Percentiles rank a stretch among this genome's conserved stretches.
Evolutionary conservation across 2,888 invertebrate species (phyloP).

Genomic region (Tipula helvola): DNA sequence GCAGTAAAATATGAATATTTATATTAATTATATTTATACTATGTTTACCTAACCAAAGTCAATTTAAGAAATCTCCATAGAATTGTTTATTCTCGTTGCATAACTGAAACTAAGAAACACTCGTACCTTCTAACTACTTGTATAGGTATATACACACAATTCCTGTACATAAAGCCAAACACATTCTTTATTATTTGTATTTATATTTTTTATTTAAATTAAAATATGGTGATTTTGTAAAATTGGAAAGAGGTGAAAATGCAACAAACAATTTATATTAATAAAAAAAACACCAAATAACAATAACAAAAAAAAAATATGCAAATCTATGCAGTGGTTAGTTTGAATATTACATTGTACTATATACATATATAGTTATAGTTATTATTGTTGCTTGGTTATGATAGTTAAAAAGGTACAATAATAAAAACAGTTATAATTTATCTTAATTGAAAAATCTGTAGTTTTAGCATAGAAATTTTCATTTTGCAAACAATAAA

Average conservation of each 20-base stretch:
- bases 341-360: neutral
- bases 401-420: neutral
- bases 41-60: neutral
- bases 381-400: neutral
- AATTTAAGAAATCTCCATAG: neutral
- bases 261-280: neutral
- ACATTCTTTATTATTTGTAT: neutral
- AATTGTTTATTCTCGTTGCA: neutral
- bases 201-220: neutral
- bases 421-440: neutral
- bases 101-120: neutral
- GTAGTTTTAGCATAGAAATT: neutral
- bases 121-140: neutral
- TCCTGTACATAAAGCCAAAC: neutral
- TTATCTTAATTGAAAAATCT: constrained; percentile 4
- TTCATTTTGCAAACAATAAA: neutral
- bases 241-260: neutral
- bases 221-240: neutral
- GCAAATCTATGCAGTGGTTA: neutral
- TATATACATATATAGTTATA: neutral
- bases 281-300: neutral
- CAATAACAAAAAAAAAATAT: neutral
- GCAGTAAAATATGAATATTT: too few relatives aligned
- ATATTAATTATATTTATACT: too few relatives aligned
- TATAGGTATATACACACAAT: neutral